A percentile compares a stretch with the other conserved stretches of the same genome.
Evolutionary conservation across 2,797 vertebrate genomes (phyloP).

Genomic region (Triplophysa yarkandensis): DNA sequence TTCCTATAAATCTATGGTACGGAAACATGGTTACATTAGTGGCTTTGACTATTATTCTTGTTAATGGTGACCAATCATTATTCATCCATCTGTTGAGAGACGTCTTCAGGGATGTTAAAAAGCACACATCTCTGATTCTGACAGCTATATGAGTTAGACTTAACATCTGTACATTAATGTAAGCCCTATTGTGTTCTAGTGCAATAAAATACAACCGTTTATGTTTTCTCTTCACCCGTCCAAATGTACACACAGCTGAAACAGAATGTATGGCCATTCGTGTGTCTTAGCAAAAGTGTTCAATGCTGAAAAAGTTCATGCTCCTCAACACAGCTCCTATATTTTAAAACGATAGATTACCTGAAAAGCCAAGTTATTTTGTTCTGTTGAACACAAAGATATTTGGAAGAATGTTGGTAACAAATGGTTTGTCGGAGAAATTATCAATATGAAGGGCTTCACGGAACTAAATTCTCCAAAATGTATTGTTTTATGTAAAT

Average conservation of each 20-base stretch:
- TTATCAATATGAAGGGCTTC: too few relatives aligned
- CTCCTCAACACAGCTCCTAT: background rate
- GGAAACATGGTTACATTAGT: background rate
- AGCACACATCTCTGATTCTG: background rate
- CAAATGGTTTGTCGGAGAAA: too few relatives aligned
- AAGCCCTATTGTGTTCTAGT: background rate
- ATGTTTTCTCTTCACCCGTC: background rate
- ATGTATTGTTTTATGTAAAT: too few relatives aligned
- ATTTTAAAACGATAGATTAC: too few relatives aligned
- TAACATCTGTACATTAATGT: conserved; percentile 7
- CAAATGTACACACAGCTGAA: conserved; percentile 10
- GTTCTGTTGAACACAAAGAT: too few relatives aligned
- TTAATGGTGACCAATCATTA: background rate
- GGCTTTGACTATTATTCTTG: background rate
- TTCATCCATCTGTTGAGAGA: background rate
- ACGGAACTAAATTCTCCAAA: too few relatives aligned
- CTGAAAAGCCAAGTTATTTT: too few relatives aligned
- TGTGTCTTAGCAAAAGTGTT: background rate
- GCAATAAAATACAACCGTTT: background rate
- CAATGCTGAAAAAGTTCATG: background rate
- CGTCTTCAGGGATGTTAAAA: background rate
- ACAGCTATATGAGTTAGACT: background rate
- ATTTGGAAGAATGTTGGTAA: too few relatives aligned
- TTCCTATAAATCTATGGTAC: background rate
- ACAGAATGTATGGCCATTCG: background rate